Evolutionary conservation across 2,888 invertebrate species (phyloP).

Genomic region (Tenodera sinensis): DNA sequence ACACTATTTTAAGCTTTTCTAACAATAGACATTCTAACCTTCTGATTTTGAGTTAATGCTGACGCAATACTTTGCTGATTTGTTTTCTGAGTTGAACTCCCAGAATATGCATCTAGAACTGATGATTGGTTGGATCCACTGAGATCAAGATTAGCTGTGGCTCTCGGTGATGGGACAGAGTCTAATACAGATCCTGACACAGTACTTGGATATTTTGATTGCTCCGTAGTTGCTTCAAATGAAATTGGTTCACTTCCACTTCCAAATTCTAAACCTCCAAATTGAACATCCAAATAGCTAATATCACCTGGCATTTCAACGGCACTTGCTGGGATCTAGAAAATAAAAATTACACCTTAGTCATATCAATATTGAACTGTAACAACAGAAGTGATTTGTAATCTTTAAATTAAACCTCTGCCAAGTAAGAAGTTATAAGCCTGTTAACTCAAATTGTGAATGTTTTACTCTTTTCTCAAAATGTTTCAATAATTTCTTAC

Average conservation of each 20-base stretch:
- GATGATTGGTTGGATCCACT: conserved; percentile 26
- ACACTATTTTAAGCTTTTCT: too few relatives aligned
- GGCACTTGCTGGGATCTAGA: conserved; percentile 84
- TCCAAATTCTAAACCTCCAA: conserved; percentile 81
- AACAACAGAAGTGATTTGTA: too few relatives aligned
- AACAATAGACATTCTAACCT: conserved; percentile 22
- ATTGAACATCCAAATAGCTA: conserved; percentile 86
- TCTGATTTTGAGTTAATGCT: conserved; percentile 30
- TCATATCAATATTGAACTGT: too few relatives aligned
- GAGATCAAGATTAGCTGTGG: conserved; percentile 30
- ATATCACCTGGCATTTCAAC: conserved; percentile 96
- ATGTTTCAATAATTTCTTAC: conserved; percentile 43
- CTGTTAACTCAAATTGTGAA: too few relatives aligned
- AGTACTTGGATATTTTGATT: conserved; percentile 29
- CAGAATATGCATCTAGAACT: conserved; percentile 29
- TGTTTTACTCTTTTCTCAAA: too few relatives aligned
- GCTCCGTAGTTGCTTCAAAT: conserved; percentile 40
- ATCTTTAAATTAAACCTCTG: too few relatives aligned
- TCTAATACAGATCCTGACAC: conserved; percentile 30
- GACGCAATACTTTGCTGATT: conserved; percentile 26
- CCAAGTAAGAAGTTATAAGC: too few relatives aligned
- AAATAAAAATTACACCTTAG: conserved; percentile 1
- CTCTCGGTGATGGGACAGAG: conserved; percentile 28
- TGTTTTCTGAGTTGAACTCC: conserved; percentile 27
- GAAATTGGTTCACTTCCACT: conserved; percentile 54